A percentile compares a stretch with the other conserved stretches of the same genome.
Evolutionary conservation across 2,888 invertebrate species (phyloP).

Genomic region (Drosophila kuntzei): DNA sequence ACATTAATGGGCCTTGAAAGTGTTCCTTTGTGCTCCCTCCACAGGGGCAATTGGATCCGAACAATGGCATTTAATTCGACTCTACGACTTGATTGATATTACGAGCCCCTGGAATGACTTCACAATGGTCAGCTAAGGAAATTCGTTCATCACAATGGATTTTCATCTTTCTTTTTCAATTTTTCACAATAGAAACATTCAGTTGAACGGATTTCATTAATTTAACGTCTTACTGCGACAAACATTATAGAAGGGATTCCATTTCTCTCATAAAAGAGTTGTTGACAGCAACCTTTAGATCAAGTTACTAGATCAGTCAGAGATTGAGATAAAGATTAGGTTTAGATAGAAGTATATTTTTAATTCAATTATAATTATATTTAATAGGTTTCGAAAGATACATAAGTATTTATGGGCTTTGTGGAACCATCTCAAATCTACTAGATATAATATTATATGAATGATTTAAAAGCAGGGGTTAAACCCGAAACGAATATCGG

Average conservation of each 20-base stretch:
- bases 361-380: not conserved
- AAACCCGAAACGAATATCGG: too few relatives aligned
- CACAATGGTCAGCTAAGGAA: slow-evolving; percentile 59
- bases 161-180: slow-evolving; percentile 33
- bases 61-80: slow-evolving; percentile 66
- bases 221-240: slow-evolving; percentile 35
- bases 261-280: slow-evolving; percentile 45
- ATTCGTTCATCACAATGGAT: slow-evolving; percentile 51
- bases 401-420: too few relatives aligned
- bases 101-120: slow-evolving; percentile 47
- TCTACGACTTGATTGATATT: slow-evolving; percentile 40
- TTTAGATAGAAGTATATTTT: not conserved
- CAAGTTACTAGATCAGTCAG: not conserved
- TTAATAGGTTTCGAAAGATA: not conserved
- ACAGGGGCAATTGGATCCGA: slow-evolving; percentile 51
- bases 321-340: not conserved
- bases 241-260: not conserved
- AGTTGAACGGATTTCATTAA: slow-evolving; percentile 62
- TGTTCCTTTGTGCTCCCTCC: slow-evolving; percentile 32
- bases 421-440: too few relatives aligned
- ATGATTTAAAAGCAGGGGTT: too few relatives aligned
- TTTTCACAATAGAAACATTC: slow-evolving; percentile 39
- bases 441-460: too few relatives aligned
- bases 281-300: slow-evolving; percentile 29
- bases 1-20: slow-evolving; percentile 51